Evolutionary conservation across 2,888 invertebrate genomes (phyloP).

Genomic region (Malacosoma neustria): DNA sequence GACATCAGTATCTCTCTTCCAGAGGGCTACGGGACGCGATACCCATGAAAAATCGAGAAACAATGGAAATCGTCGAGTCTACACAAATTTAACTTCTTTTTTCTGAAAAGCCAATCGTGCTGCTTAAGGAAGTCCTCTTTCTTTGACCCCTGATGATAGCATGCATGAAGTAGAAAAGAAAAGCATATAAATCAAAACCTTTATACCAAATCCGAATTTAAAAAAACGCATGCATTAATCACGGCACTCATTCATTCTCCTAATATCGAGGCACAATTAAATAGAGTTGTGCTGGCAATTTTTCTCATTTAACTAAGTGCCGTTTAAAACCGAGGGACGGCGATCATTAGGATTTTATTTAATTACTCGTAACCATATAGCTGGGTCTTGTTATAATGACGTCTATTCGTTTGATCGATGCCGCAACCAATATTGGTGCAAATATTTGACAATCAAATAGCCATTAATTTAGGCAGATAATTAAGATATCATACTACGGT

Average conservation of each 20-base stretch:
- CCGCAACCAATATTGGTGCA: slow-evolving; percentile 1
- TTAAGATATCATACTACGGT: no score
- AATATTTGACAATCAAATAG: slow-evolving; percentile 2
- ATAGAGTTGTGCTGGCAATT: slow-evolving; percentile 14
- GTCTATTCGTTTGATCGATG: neutral
- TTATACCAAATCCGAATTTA: no score
- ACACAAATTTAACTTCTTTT: no score
- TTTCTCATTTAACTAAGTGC: slow-evolving; percentile 23
- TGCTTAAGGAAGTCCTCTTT: no score
- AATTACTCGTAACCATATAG: slow-evolving; percentile 14
- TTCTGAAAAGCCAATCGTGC: no score
- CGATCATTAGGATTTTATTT: slow-evolving; percentile 18
- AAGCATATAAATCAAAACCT: no score
- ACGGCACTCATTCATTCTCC: slow-evolving; percentile 10
- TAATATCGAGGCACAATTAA: slow-evolving; percentile 15
- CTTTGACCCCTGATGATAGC: no score
- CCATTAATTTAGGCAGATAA: neutral
- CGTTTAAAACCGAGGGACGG: slow-evolving; percentile 13
- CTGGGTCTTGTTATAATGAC: slow-evolving; percentile 3
- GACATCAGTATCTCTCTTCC: no score
- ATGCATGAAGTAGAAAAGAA: no score
- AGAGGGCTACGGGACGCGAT: no score
- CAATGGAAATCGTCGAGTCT: no score
- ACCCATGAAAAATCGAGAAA: no score
- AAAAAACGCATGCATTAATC: neutral